Conservation (phyloP, 2,113 vertebrate genomes). For the Ceratotherium simum region DNA sequence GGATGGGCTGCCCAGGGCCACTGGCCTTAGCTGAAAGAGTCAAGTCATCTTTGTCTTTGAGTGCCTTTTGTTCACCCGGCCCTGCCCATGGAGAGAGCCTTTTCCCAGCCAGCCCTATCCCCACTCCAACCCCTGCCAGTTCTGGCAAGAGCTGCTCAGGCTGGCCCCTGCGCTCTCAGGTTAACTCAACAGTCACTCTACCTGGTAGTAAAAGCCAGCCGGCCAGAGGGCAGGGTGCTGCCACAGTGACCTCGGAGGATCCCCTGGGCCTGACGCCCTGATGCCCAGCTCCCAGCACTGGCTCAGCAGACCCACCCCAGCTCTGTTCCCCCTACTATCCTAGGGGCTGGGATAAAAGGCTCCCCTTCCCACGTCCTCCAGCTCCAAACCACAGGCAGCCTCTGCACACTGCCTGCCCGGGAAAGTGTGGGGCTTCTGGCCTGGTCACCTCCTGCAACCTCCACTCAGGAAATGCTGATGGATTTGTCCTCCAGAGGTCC, state of each 20-base stretch:
- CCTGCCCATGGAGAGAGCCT: not conserved
- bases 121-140: not conserved
- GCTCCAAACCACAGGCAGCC: not conserved
- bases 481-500: not conserved
- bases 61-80: not conserved
- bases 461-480: not conserved
- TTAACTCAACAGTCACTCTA: not conserved
- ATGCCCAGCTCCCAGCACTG: not conserved
- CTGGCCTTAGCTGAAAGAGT: not conserved
- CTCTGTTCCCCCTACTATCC: not conserved
- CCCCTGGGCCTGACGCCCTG: not conserved
- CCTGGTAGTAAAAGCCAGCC: not conserved
- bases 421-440: not conserved
- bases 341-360: not conserved
- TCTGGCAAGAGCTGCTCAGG: not conserved
- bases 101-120: not conserved
- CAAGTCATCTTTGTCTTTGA: not conserved
- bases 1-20: not conserved
- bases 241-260: not conserved
- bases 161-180: not conserved
- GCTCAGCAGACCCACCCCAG: not conserved
- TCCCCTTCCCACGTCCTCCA: not conserved
- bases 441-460: not conserved
- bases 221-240: not conserved
- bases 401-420: not conserved